phyloP scores from a whole-genome alignment of 1,140 invertebrate species.

The Drosophila paulistorum region DNA sequence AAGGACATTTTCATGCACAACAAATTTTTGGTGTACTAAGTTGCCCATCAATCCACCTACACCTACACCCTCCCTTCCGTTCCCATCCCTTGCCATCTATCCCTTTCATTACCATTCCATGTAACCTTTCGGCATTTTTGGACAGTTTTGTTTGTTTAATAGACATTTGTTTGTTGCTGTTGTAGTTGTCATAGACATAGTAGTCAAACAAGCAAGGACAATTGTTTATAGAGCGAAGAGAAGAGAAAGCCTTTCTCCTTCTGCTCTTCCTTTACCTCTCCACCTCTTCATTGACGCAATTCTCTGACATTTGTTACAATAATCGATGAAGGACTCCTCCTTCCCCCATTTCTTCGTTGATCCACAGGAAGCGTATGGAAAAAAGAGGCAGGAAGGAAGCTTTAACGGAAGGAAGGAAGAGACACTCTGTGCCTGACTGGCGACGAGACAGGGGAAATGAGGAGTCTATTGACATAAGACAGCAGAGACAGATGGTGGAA shows the following conservation, averaged over 20 bases:
- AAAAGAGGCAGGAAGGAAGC: constrained; percentile 30
- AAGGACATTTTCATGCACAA: constrained; percentile 35
- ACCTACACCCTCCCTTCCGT: not conserved
- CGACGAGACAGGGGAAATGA: constrained; percentile 33
- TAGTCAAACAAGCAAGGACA: constrained; percentile 37
- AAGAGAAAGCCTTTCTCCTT: not conserved
- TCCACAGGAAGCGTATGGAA: constrained; percentile 29
- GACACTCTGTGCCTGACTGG: constrained; percentile 28
- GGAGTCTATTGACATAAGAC: not conserved
- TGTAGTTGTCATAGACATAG: constrained; percentile 44
- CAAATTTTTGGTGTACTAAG: constrained; percentile 56
- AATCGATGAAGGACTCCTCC: constrained; percentile 4
- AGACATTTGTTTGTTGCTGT: constrained; percentile 50
- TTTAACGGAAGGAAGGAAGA: constrained; percentile 46
- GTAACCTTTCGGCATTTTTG: constrained; percentile 30
- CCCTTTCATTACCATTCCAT: not conserved
- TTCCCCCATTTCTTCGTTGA: not conserved
- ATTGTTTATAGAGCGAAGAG: constrained; percentile 12
- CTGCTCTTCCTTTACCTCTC: not conserved
- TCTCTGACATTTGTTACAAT: constrained; percentile 58
- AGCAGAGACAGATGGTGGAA: too few relatives aligned
- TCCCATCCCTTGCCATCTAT: not conserved
- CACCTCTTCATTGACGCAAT: constrained; percentile 37
- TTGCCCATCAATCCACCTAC: constrained; percentile 40
- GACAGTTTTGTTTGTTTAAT: constrained; percentile 56